Percentiles rank a stretch among this genome's conserved stretches.
phyloP scores from a whole-genome alignment of 2,113 vertebrate genomes.

The Raja brachyura region DNA sequence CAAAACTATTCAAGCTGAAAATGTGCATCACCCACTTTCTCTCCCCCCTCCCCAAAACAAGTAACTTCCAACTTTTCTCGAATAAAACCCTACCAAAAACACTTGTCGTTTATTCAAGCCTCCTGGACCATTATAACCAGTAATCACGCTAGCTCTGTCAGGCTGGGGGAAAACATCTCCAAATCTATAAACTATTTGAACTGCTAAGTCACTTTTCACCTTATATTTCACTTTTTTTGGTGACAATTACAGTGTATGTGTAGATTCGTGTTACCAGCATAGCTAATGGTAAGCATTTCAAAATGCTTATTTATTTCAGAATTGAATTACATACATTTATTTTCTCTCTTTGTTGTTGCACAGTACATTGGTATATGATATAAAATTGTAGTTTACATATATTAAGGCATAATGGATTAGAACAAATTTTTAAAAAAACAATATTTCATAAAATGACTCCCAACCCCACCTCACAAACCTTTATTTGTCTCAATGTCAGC shows the following conservation, averaged over 20 bases:
- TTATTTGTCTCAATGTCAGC: background rate
- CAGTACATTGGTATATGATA: too few relatives aligned
- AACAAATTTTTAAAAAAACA: background rate
- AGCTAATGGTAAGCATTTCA: background rate
- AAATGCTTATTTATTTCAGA: background rate
- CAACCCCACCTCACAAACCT: too few relatives aligned
- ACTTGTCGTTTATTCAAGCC: too few relatives aligned
- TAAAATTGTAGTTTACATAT: background rate
- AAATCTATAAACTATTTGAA: too few relatives aligned
- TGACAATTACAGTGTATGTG: background rate
- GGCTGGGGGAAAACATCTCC: background rate
- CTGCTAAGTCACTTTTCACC: background rate
- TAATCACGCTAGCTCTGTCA: background rate
- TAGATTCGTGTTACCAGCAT: too few relatives aligned
- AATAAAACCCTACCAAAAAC: too few relatives aligned
- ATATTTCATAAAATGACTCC: background rate
- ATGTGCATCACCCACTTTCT: too few relatives aligned
- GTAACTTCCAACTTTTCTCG: too few relatives aligned
- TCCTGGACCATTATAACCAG: background rate
- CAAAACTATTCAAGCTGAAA: too few relatives aligned
- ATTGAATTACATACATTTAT: background rate
- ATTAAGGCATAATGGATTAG: background rate
- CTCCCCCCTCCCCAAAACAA: too few relatives aligned
- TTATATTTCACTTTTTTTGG: background rate
- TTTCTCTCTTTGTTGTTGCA: background rate